Evolutionary conservation across 2,113 vertebrate genomes (phyloP).

Genomic region (Zosterops lateralis): DNA sequence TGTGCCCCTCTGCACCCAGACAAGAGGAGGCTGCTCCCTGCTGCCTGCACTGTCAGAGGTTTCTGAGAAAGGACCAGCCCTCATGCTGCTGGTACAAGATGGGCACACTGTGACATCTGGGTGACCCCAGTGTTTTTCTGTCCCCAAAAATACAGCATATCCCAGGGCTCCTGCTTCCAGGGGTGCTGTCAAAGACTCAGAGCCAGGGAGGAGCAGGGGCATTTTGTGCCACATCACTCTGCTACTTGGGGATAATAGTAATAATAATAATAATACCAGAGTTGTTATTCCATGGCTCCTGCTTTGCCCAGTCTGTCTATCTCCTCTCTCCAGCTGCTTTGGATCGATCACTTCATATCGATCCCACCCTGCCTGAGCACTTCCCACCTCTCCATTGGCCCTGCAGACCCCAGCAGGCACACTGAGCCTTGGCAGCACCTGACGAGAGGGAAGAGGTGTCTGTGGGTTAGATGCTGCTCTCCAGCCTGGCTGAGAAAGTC

Average conservation of each 20-base stretch:
- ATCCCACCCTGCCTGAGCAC: not conserved
- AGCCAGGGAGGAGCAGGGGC: not conserved
- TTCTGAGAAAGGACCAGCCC: fast-evolving
- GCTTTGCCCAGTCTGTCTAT: not conserved
- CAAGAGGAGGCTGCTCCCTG: not conserved
- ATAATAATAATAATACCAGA: not conserved
- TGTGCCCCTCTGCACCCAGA: not conserved
- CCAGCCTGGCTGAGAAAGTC: not conserved
- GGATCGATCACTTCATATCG: not conserved
- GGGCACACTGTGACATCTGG: not conserved
- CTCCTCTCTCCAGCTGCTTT: slow-evolving; percentile 18
- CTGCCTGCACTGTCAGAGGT: not conserved
- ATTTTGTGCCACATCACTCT: not conserved
- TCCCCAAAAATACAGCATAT: not conserved
- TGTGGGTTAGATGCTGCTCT: not conserved
- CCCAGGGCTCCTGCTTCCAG: not conserved
- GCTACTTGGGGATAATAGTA: not conserved
- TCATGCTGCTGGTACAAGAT: not conserved
- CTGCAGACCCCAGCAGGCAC: not conserved
- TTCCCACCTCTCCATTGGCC: not conserved
- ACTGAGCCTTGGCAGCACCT: not conserved
- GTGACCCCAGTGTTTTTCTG: not conserved
- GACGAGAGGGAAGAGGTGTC: fast-evolving
- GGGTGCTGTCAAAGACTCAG: fast-evolving
- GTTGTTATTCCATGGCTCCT: not conserved